Evolutionary conservation across 2,113 vertebrate species (phyloP), one percentile per base, ranked within the genome.

Genomic region (Corydoras maculifer): DNA sequence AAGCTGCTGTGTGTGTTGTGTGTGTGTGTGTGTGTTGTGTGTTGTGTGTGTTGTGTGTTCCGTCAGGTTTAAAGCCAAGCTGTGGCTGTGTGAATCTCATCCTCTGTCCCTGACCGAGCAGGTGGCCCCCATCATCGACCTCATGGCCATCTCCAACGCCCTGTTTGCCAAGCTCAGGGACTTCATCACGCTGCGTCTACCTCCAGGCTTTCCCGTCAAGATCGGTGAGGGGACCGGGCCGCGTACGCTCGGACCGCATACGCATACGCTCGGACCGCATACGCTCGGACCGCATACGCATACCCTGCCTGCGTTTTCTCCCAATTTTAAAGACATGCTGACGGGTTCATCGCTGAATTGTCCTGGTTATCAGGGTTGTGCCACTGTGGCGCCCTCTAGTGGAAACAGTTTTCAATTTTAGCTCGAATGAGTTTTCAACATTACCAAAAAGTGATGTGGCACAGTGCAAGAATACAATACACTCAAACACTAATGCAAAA

Each of bases 71-170:
- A 98, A 98, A 86, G 96, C 95, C 0, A 98, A 98, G 88, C 80
- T 98, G 81, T 98, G 96, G 95, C 81, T 98, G 80, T 98, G 95
- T 62, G 96, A 98, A 86, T 93, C 94, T 79, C 96, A 98, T 59
- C 96, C 96, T 30, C 88, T 98, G 80, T 98, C 96, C 68, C 90
- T 98, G 84, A 87, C 89, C 7, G 94, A 98, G 79, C 96, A 98
- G 86, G 96, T 98, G 74, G 93, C 91, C 64, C 96, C 96, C 72
- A 98, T 98, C 88, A 96, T 98, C 3, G 96, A 98, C 84, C 94
- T 98, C 83, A 98, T 98, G 96, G 96, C 96, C 15, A 94, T 97
- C 86, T 98, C 95, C 80, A 98, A 98, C 5, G 89, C 95, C 2
- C 91, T 97, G 62, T 98, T 98, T 32, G 95, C 96, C 77, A 98